Conservation (phyloP, 2,888 invertebrate species). For the Hedya salicella region DNA sequence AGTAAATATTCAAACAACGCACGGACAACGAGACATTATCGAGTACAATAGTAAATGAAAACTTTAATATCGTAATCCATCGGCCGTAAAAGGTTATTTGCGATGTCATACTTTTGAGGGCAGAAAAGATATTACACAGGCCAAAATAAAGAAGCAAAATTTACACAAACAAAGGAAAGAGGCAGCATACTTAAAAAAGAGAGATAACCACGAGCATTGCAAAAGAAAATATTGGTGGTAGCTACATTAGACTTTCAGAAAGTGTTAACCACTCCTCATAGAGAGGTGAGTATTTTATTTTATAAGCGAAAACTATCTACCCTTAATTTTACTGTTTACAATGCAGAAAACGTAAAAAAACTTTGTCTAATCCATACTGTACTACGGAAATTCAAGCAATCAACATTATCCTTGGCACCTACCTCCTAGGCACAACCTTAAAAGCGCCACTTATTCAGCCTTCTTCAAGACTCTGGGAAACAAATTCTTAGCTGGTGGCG, state of each 20-base stretch:
- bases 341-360: slow-evolving; percentile 44
- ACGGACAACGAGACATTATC: not conserved
- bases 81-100: not conserved
- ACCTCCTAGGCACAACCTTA: slow-evolving; percentile 40
- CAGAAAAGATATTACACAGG: not conserved
- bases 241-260: not conserved
- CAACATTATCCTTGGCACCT: slow-evolving; percentile 32
- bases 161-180: not conserved
- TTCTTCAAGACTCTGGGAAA: slow-evolving; percentile 36
- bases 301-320: slow-evolving; percentile 2
- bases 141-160: not conserved
- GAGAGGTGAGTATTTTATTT: not conserved
- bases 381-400: slow-evolving; percentile 45
- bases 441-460: slow-evolving; percentile 4
- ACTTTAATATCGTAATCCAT: not conserved
- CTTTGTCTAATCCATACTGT: slow-evolving; percentile 22
- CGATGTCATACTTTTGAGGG: not conserved
- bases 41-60: not conserved
- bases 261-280: not conserved
- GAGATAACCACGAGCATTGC: not conserved
- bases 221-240: not conserved
- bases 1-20: not conserved
- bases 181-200: not conserved
- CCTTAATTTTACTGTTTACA: slow-evolving; percentile 40
- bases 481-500: slow-evolving; percentile 35